phyloP scores from a whole-genome alignment of 1,140 invertebrate species.

The Contarinia nasturtii region DNA sequence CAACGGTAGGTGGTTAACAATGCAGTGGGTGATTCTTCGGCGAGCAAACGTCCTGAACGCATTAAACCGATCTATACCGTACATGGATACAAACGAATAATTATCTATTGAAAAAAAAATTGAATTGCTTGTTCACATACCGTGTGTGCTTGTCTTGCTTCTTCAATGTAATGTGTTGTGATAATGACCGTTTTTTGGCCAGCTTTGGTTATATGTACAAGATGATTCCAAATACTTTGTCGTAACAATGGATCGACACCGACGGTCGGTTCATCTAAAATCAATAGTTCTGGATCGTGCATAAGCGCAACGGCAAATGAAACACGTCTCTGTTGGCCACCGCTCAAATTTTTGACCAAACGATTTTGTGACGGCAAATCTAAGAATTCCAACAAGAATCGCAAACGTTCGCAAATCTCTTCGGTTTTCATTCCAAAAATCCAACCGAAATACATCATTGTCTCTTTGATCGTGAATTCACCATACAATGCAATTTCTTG shows the following conservation, averaged over 20 bases:
- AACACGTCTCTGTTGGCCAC: conserved; percentile 79
- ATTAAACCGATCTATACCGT: conserved; percentile 72
- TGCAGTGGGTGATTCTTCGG: conserved; percentile 76
- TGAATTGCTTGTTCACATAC: conserved; percentile 28
- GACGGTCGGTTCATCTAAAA: conserved; percentile 88
- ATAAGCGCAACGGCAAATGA: conserved; percentile 84
- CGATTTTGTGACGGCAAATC: conserved; percentile 69
- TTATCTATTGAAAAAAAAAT: no score
- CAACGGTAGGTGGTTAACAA: conserved; percentile 67
- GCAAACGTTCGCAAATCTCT: conserved; percentile 60
- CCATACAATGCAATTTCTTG: conserved; percentile 88
- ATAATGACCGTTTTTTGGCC: conserved; percentile 78
- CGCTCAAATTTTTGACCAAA: conserved; percentile 77
- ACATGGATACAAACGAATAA: no score
- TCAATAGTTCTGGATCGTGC: conserved; percentile 80
- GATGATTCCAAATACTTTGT: conserved; percentile 82
- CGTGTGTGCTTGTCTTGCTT: conserved; percentile 70
- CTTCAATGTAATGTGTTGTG: conserved; percentile 88
- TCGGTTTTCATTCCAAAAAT: conserved; percentile 74
- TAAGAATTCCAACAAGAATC: conserved; percentile 78
- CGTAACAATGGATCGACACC: conserved; percentile 77
- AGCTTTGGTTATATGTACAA: conserved; percentile 64
- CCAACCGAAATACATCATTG: conserved; percentile 92
- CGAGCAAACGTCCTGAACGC: conserved; percentile 74
- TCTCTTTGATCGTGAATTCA: conserved; percentile 88